Conservation (phyloP, 2,113 vertebrate species). For the Scortum barcoo region DNA sequence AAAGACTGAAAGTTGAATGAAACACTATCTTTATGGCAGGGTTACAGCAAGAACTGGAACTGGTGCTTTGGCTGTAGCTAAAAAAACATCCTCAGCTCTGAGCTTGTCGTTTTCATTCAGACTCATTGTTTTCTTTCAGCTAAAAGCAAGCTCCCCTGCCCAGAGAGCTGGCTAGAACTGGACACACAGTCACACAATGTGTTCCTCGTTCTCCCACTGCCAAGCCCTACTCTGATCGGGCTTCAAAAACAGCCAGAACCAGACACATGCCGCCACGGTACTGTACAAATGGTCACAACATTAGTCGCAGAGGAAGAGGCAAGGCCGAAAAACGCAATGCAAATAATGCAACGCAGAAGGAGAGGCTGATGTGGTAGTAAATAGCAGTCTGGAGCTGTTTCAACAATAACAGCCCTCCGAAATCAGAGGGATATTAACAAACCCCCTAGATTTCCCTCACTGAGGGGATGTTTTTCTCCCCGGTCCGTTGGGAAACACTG, state of each 20-base stretch:
- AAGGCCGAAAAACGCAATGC: slow-evolving; percentile 47
- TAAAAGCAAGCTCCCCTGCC: slow-evolving; percentile 77
- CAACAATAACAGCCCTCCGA: slow-evolving; percentile 78
- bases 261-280: slow-evolving; percentile 58
- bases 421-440: slow-evolving; percentile 80
- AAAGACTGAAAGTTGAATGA: slow-evolving; percentile 77
- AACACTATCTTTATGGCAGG: slow-evolving; percentile 76
- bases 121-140: slow-evolving; percentile 82
- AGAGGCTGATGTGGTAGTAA: slow-evolving; percentile 68
- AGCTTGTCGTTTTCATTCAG: slow-evolving; percentile 81
- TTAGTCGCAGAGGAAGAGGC: slow-evolving; percentile 43
- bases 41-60: slow-evolving; percentile 76
- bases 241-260: slow-evolving; percentile 60
- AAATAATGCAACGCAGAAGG: slow-evolving; percentile 61
- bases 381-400: slow-evolving; percentile 74
- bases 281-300: slow-evolving; percentile 59
- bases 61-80: slow-evolving; percentile 77
- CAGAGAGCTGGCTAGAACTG: slow-evolving; percentile 74
- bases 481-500: slow-evolving; percentile 79
- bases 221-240: slow-evolving; percentile 48
- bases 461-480: slow-evolving; percentile 78
- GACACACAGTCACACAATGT: slow-evolving; percentile 76
- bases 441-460: slow-evolving; percentile 71
- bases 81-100: slow-evolving; percentile 82
- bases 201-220: slow-evolving; percentile 64